Evolutionary conservation across 2,113 vertebrate species (phyloP).

Genomic region (Neoarius graeffei): DNA sequence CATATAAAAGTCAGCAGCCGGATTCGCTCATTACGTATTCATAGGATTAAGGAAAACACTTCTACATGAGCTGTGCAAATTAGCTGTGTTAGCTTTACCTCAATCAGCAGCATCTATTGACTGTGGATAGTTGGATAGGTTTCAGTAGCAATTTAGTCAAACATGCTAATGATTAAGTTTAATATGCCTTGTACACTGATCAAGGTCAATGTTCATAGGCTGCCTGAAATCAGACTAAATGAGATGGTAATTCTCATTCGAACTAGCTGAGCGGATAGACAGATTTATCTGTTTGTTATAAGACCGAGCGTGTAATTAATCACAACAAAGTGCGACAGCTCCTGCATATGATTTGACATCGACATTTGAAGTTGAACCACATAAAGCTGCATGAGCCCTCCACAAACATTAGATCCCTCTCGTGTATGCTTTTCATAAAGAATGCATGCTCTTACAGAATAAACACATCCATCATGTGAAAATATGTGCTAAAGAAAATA

Average conservation of each 20-base stretch:
- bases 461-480: background rate
- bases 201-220: constrained; percentile 35
- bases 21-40: constrained; percentile 23
- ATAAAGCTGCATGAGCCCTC: background rate
- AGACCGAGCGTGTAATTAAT: constrained; percentile 51
- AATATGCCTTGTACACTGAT: constrained; percentile 31
- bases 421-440: background rate
- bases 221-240: constrained; percentile 34
- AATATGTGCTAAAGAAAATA: background rate
- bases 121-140: background rate
- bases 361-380: constrained; percentile 7
- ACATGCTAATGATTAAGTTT: constrained; percentile 29
- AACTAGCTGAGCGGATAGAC: constrained; percentile 36
- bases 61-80: constrained; percentile 29
- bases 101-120: constrained; percentile 20
- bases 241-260: constrained; percentile 46
- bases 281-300: constrained; percentile 50
- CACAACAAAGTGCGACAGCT: constrained; percentile 23
- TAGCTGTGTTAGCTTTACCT: background rate
- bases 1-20: constrained; percentile 20
- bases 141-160: constrained; percentile 27
- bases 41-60: constrained; percentile 9
- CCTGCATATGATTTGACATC: constrained; percentile 39
- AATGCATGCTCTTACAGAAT: background rate
- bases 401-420: constrained; percentile 10